Evolutionary conservation across 1,140 invertebrate genomes (phyloP).

Genomic region (Episyrphus balteatus): DNA sequence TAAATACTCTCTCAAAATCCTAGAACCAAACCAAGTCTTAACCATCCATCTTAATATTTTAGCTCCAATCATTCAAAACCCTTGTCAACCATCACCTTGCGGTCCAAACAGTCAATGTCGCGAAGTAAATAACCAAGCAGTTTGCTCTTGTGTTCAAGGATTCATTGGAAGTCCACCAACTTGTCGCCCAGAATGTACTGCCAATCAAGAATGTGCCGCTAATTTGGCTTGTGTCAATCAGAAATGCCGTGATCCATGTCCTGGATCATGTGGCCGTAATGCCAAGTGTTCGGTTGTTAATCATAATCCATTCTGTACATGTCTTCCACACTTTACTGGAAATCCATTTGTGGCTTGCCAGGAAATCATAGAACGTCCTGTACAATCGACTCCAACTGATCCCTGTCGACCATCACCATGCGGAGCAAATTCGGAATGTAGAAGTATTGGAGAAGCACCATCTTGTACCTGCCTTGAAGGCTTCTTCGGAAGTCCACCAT

Average conservation of each 20-base stretch:
- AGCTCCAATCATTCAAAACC: slow-evolving; percentile 40
- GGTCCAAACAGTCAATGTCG: slow-evolving; percentile 62
- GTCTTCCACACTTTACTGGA: slow-evolving; percentile 58
- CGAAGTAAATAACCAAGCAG: slow-evolving; percentile 42
- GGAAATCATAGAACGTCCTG: slow-evolving; percentile 61
- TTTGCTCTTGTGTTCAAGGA: slow-evolving; percentile 47
- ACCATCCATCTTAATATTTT: slow-evolving; percentile 39
- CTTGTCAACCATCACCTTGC: slow-evolving; percentile 64
- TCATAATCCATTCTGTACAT: slow-evolving; percentile 65
- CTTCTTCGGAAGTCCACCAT: slow-evolving; percentile 60
- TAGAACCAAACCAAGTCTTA: background rate
- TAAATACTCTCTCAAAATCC: slow-evolving; percentile 38
- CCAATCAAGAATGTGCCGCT: slow-evolving; percentile 50
- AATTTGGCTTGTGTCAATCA: slow-evolving; percentile 56
- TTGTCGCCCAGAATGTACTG: slow-evolving; percentile 44
- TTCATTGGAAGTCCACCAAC: slow-evolving; percentile 44
- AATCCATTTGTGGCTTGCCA: slow-evolving; percentile 50
- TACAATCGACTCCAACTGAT: slow-evolving; percentile 51
- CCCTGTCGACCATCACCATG: slow-evolving; percentile 64
- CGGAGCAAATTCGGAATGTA: slow-evolving; percentile 61
- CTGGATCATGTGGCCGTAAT: slow-evolving; percentile 53
- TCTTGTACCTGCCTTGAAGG: slow-evolving; percentile 56
- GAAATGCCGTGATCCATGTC: slow-evolving; percentile 60
- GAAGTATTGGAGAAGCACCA: slow-evolving; percentile 46
- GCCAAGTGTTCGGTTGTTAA: slow-evolving; percentile 62